phyloP scores from a whole-genome alignment of 2,113 vertebrate genomes.

The Saccopteryx leptura region DNA sequence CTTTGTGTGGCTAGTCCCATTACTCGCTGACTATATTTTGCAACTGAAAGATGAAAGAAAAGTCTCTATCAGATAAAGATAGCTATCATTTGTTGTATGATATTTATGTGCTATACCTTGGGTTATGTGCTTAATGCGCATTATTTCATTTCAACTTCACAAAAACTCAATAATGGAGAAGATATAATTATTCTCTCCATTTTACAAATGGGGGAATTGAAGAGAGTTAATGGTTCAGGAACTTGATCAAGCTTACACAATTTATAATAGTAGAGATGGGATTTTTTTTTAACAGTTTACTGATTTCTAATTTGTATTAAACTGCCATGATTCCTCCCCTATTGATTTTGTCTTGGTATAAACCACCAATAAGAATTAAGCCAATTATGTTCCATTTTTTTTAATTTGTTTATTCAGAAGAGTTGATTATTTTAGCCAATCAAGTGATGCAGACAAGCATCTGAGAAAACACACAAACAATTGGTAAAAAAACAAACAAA shows the following conservation, averaged over 20 bases:
- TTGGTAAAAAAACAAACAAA: too few species aligned
- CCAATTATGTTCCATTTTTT: not conserved
- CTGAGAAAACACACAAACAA: conserved; percentile 20
- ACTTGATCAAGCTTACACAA: not conserved
- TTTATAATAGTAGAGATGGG: not conserved
- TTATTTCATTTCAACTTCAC: not conserved
- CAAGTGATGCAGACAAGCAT: not conserved
- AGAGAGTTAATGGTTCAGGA: not conserved
- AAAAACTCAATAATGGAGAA: not conserved
- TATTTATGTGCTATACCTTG: not conserved
- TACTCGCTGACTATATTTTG: not conserved
- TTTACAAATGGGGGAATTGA: not conserved
- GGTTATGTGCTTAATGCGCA: not conserved
- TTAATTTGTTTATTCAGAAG: not conserved
- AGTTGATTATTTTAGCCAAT: not conserved
- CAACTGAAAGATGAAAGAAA: not conserved
- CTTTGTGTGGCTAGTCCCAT: not conserved
- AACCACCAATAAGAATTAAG: not conserved
- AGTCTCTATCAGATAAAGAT: not conserved
- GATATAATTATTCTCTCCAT: not conserved
- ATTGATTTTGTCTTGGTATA: not conserved
- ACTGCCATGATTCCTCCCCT: not conserved
- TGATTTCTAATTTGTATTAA: not conserved
- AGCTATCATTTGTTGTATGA: not conserved
- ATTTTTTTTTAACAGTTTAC: not conserved